phyloP scores from a whole-genome alignment of 2,113 vertebrate genomes.

The Andinoacara biseriatus region DNA sequence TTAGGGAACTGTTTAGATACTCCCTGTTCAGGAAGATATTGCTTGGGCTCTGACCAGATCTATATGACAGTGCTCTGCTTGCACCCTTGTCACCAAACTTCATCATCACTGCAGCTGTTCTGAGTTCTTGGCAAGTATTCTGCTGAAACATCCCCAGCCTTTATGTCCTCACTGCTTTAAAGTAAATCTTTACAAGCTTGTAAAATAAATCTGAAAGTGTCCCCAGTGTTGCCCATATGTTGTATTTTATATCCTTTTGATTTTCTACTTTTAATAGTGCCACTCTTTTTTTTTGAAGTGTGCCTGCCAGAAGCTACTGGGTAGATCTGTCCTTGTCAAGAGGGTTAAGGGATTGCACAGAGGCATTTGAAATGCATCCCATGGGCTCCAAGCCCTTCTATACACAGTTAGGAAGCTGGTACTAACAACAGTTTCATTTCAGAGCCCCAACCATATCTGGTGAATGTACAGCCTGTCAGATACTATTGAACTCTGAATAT shows the following conservation, averaged over 20 bases:
- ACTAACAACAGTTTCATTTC: slow-evolving; percentile 1
- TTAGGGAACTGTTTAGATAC: slow-evolving; percentile 40
- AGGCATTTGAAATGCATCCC: slow-evolving; percentile 48
- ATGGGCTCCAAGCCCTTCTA: slow-evolving; percentile 5
- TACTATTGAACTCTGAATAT: slow-evolving; percentile 18
- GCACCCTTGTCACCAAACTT: slow-evolving; percentile 62
- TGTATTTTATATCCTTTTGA: neutral
- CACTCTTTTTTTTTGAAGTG: slow-evolving; percentile 19
- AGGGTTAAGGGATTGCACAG: slow-evolving; percentile 29
- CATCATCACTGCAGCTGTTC: slow-evolving; percentile 40
- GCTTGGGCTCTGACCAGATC: slow-evolving; percentile 37
- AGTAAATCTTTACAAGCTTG: neutral
- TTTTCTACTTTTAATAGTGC: slow-evolving; percentile 2
- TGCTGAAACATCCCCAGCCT: slow-evolving; percentile 12
- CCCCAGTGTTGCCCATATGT: neutral
- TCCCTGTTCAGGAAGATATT: slow-evolving; percentile 38
- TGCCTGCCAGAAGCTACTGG: slow-evolving; percentile 7
- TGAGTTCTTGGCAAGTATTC: slow-evolving; percentile 36
- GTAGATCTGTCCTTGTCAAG: slow-evolving; percentile 35
- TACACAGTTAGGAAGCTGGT: slow-evolving; percentile 15
- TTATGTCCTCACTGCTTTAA: slow-evolving; percentile 7
- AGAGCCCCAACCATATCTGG: slow-evolving; percentile 3
- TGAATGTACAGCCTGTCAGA: neutral
- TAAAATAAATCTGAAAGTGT: neutral
- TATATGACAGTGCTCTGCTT: slow-evolving; percentile 29